Evolutionary conservation across 1,140 invertebrate genomes (phyloP), one percentile per base, ranked within the genome.

Genomic region (Scylla paramamosain): DNA sequence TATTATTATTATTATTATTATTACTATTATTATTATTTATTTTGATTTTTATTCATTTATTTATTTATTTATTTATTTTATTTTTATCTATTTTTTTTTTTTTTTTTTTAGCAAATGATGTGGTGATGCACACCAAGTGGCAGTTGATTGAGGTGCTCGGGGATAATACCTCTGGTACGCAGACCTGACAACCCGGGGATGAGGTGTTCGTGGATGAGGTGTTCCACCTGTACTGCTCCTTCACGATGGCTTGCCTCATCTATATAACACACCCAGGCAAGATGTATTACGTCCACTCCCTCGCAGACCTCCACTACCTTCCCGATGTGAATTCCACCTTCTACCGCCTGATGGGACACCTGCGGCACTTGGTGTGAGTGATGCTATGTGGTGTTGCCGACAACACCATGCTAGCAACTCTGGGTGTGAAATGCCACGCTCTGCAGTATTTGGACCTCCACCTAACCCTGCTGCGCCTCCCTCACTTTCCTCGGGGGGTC

Each of bases 301-400:
- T 31, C 0, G 25, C 3, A 12, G 94, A 95, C 31, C 39, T 39
- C 20, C 84, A 39, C n/a, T 88, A 95, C 39, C 7, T 95, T 0
- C 89, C 89, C n/a, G 94, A 95, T 14, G 25, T 95, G 10, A 95
- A 95, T 46, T 14, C 7, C 46, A 95, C 90, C 8, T 93, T 95
- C 14, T 93, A 95, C 87, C 84, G 94, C 10, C 31, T 87, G 6
- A 46, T 95, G n/a, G 46, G 31, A 14, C 94, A 89, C 82, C 87
- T 95, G 91, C 77, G 59, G 16, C 91, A 95, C 86, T 46, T 95
- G 12, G 77, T 52, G 39, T 95, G 94, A 91, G 91, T 95, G 12
- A 95, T 84, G 6, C 91, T 95, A n/a, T n/a, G 16, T 82, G 94
- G 94, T 7, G 83, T 95, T 14, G 94, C 91, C 12, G 91, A 95